These are phyloP conservation scores for Elachura formosa DNA, from an alignment of 2,113 vertebrate species.

Conservation along the genomic window DNA sequence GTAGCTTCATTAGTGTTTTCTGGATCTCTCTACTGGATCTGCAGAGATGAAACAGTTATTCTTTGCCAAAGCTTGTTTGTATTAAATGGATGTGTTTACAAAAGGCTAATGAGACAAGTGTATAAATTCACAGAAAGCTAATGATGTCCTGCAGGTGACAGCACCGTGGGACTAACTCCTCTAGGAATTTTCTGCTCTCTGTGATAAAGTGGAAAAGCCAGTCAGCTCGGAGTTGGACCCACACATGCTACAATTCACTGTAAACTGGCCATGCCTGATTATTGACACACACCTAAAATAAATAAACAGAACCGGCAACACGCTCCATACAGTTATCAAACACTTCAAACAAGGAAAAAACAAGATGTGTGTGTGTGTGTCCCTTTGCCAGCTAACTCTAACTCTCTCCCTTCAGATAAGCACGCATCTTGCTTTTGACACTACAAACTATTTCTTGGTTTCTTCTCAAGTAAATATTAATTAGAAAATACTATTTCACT, in stretches of 20 bases:
- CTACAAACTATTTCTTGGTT: neutral
- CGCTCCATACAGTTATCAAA: neutral
- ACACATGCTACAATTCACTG: neutral
- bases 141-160: neutral
- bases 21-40: neutral
- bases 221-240: neutral
- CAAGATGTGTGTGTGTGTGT: accelerated
- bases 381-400: neutral
- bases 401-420: neutral
- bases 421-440: neutral
- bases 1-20: neutral
- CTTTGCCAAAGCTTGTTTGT: neutral
- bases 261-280: neutral
- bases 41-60: neutral
- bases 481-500: neutral
- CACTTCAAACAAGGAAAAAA: neutral
- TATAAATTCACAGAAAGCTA: neutral
- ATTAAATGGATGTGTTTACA: neutral
- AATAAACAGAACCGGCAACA: neutral
- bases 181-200: neutral
- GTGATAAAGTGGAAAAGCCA: neutral
- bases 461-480: neutral
- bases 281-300: neutral
- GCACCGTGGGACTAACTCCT: neutral
- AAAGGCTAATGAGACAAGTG: neutral